Percentiles rank a stretch among this genome's conserved stretches.
Evolutionary conservation across 1,140 invertebrate genomes (phyloP).

Genomic region (Xylocopa sonorina): DNA sequence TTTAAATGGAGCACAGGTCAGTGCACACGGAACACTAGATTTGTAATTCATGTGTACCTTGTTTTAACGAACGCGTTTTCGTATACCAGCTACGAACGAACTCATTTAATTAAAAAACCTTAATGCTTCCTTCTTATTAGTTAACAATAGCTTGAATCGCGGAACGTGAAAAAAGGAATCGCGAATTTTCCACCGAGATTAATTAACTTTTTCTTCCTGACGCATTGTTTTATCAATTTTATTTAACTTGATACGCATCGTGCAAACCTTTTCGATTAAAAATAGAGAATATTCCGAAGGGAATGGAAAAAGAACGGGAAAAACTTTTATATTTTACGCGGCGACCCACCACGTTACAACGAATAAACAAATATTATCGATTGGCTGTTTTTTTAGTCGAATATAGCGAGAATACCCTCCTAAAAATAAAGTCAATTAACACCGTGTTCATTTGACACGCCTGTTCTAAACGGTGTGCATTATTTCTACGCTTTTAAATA

Average conservation of each 20-base stretch:
- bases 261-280: background rate
- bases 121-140: background rate
- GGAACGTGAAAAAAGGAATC: background rate
- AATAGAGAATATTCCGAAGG: background rate
- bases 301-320: background rate
- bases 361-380: conserved; percentile 3
- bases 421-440: background rate
- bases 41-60: conserved; percentile 16
- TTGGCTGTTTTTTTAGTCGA: background rate
- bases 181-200: background rate
- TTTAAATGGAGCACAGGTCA: conserved; percentile 26
- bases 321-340: background rate
- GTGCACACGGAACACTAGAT: conserved; percentile 11
- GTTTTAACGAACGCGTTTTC: conserved; percentile 8
- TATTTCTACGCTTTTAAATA: background rate
- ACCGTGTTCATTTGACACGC: background rate
- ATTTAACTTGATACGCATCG: background rate
- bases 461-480: background rate
- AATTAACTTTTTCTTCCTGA: background rate
- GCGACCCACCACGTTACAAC: background rate
- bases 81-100: background rate
- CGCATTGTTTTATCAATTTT: background rate
- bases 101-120: background rate
- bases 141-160: background rate
- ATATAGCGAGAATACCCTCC: background rate